These are phyloP conservation scores for Acomys russatus DNA, from an alignment of 2,797 vertebrate species.

Conservation along the genomic window DNA sequence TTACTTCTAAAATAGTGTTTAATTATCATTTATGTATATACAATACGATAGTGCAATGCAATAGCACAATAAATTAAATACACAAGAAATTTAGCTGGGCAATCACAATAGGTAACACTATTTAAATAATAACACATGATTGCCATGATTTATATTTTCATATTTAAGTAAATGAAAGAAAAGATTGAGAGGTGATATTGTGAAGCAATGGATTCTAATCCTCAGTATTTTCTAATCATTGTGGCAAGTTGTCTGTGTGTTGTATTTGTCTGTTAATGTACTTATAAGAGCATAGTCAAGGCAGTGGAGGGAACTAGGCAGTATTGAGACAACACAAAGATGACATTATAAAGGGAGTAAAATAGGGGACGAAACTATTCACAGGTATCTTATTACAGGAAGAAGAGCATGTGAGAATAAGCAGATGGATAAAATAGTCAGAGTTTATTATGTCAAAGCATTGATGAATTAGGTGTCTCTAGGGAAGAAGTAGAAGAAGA, in stretches of 20 bases:
- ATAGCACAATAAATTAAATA: not conserved
- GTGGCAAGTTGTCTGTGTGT: not conserved
- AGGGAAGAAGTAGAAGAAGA: conserved; percentile 40
- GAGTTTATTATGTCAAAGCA: not conserved
- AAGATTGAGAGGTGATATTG: not conserved
- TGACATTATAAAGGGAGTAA: not conserved
- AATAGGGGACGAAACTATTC: not conserved
- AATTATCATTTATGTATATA: not conserved
- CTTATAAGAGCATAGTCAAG: not conserved
- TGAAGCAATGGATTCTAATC: not conserved
- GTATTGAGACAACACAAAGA: not conserved
- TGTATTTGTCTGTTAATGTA: not conserved
- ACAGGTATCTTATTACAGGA: not conserved
- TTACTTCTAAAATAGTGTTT: not conserved
- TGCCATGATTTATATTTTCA: not conserved
- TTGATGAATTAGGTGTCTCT: not conserved
- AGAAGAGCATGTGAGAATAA: not conserved
- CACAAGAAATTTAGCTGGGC: not conserved
- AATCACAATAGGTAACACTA: not conserved
- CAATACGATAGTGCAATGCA: not conserved
- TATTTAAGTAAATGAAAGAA: not conserved
- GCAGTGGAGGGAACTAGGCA: not conserved
- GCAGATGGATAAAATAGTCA: not conserved
- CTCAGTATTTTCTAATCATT: not conserved
- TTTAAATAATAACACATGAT: not conserved